A percentile compares a stretch with the other conserved stretches of the same genome.
phyloP scores from a whole-genome alignment of 2,888 invertebrate genomes.

The Chydorus sphaericus region DNA sequence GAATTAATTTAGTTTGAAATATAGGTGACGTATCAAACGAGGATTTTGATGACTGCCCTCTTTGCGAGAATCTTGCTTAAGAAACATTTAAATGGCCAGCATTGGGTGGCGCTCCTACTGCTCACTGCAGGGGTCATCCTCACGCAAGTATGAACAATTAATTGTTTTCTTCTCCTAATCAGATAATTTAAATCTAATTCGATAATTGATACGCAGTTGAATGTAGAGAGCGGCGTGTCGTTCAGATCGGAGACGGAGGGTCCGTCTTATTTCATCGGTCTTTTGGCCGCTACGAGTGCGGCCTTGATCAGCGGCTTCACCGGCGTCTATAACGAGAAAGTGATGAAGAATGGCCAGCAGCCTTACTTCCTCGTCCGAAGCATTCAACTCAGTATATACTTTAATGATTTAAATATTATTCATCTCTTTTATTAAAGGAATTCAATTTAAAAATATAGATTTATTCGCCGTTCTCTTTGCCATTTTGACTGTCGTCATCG shows the following conservation, averaged over 20 bases:
- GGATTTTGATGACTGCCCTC: constrained; percentile 3
- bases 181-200: neutral
- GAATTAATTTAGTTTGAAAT: too few species aligned
- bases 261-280: neutral
- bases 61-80: neutral
- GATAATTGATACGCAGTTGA: neutral
- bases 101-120: neutral
- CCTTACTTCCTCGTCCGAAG: neutral
- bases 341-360: neutral
- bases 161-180: too few species aligned
- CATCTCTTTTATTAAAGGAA: neutral
- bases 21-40: neutral
- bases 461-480: constrained; percentile 5
- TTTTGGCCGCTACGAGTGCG: neutral
- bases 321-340: constrained; percentile 5
- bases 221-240: neutral
- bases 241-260: neutral
- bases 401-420: neutral
- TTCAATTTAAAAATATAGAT: neutral
- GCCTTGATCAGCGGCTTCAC: neutral
- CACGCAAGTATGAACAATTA: neutral
- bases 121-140: neutral
- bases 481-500: neutral
- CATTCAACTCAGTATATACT: constrained; percentile 5
- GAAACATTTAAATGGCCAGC: neutral